A percentile compares a stretch with the other conserved stretches of the same genome.
These are phyloP conservation scores for Allobates femoralis DNA, from an alignment of 2,797 vertebrate species.

Conservation along the genomic window DNA sequence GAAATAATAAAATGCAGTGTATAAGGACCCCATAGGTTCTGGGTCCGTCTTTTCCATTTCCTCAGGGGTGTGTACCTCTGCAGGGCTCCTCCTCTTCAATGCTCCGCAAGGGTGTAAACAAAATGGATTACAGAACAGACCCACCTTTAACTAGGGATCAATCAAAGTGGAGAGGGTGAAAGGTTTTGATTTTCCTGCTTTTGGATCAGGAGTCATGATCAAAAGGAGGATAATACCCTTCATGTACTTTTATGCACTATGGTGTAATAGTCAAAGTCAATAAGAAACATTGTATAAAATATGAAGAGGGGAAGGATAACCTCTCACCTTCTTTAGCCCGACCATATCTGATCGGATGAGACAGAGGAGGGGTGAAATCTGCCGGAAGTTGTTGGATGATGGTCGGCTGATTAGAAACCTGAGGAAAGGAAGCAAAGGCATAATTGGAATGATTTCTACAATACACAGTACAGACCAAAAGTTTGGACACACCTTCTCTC, in stretches of 20 bases:
- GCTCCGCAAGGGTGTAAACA: neutral
- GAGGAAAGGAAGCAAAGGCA: neutral
- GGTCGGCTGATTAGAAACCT: conserved; percentile 71
- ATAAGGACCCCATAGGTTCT: neutral
- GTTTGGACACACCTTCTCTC: too few species aligned
- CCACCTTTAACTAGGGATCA: neutral
- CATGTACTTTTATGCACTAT: neutral
- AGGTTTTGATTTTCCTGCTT: neutral
- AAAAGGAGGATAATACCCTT: too few species aligned
- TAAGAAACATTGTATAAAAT: too few species aligned
- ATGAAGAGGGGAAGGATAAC: too few species aligned
- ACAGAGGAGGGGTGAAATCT: conserved; percentile 63
- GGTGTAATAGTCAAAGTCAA: too few species aligned
- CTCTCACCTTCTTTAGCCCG: conserved; percentile 77
- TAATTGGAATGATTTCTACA: neutral
- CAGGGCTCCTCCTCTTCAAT: neutral
- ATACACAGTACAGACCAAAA: too few species aligned
- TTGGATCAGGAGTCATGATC: neutral
- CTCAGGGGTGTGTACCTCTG: neutral
- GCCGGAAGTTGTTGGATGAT: conserved; percentile 71
- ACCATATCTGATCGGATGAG: conserved; percentile 68
- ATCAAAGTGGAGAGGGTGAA: neutral
- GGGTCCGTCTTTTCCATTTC: too few species aligned
- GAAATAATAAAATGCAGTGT: too few species aligned
- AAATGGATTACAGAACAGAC: too few species aligned